Conservation (phyloP, 2,797 vertebrate species). For the Tamandua tetradactyla region DNA sequence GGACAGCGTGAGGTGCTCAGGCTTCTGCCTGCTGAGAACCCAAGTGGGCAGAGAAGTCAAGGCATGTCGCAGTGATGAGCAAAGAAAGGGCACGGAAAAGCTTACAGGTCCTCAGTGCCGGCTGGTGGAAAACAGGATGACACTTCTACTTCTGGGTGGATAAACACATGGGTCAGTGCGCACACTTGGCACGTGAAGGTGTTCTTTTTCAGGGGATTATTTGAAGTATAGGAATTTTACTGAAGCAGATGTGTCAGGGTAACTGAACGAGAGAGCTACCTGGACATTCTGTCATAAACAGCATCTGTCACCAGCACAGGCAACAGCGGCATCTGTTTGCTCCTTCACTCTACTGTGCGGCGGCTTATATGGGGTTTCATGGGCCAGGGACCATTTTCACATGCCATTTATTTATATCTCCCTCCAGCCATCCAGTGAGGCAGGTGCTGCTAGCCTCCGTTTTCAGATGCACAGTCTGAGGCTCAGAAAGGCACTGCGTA, state of each 20-base stretch:
- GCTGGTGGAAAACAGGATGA: background rate
- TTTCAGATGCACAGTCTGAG: background rate
- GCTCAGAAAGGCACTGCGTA: background rate
- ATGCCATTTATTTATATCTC: background rate
- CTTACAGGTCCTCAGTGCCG: background rate
- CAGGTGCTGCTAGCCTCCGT: no score
- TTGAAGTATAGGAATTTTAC: background rate
- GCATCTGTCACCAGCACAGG: background rate
- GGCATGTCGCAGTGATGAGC: rapidly evolving
- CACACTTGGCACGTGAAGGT: rapidly evolving
- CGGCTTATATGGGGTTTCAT: background rate
- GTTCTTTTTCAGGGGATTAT: background rate
- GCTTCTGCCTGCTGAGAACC: background rate
- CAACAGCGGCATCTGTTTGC: background rate
- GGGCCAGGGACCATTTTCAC: background rate
- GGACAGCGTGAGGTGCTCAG: background rate
- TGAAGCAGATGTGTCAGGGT: background rate
- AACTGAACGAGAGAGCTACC: no score
- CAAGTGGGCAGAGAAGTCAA: rapidly evolving
- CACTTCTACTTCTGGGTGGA: background rate
- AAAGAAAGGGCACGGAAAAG: background rate
- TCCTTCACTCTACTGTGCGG: background rate
- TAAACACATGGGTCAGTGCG: background rate
- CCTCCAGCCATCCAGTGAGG: background rate
- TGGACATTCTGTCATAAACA: background rate